A percentile compares a stretch with the other conserved stretches of the same genome.
Evolutionary conservation across 2,113 vertebrate species (phyloP).

Genomic region (Datnioides undecimradiatus): DNA sequence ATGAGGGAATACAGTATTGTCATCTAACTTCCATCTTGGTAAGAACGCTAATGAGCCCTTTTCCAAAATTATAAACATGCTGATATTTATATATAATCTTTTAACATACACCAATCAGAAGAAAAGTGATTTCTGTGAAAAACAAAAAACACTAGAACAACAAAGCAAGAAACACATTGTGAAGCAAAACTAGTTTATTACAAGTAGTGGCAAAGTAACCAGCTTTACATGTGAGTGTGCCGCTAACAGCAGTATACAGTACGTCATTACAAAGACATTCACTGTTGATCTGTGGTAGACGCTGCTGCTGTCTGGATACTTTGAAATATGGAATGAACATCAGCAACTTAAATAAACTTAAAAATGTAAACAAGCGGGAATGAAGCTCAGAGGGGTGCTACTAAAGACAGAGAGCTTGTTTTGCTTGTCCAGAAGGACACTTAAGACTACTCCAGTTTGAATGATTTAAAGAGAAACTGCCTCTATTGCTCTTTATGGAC

Average conservation of each 20-base stretch:
- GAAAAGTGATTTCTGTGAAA: neutral
- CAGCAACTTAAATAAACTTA: conserved; percentile 49
- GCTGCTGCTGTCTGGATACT: neutral
- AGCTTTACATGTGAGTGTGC: conserved; percentile 42
- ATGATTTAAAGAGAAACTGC: conserved; percentile 31
- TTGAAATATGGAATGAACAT: conserved; percentile 44
- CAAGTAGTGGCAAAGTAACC: conserved; percentile 48
- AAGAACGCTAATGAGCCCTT: too few relatives aligned
- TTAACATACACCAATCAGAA: too few relatives aligned
- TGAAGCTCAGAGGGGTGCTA: conserved; percentile 18
- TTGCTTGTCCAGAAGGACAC: conserved; percentile 19
- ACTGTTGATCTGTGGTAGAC: conserved; percentile 36
- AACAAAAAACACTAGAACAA: neutral
- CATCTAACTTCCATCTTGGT: too few relatives aligned
- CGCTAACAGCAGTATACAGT: conserved; percentile 32
- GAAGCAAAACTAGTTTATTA: conserved; percentile 74
- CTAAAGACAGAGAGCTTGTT: conserved; percentile 15
- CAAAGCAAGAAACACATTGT: neutral
- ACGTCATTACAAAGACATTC: conserved; percentile 50
- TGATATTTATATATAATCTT: too few relatives aligned
- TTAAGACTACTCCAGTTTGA: conserved; percentile 61
- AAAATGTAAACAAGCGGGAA: conserved; percentile 69
- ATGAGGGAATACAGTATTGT: too few relatives aligned
- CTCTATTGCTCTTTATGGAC: neutral
- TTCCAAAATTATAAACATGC: too few relatives aligned